Conservation (phyloP, 1,140 invertebrate genomes). For the Arctopsyche grandis region DNA sequence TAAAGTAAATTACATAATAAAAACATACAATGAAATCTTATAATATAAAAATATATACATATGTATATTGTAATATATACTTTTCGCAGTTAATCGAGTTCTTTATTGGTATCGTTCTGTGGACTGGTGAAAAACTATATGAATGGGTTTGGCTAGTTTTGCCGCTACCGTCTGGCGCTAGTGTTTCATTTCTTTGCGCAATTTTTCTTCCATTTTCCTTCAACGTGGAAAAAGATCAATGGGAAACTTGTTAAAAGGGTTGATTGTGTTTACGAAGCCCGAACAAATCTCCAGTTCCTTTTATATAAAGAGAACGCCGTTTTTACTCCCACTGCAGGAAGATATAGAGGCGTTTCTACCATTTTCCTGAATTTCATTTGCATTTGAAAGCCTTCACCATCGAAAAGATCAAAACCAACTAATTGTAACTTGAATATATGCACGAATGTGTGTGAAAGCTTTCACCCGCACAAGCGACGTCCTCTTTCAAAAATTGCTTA, state of each 20-base stretch:
- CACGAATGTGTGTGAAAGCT: neutral
- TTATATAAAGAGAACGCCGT: slow-evolving; percentile 39
- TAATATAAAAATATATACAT: no score
- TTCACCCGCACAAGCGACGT: neutral
- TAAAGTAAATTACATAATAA: no score
- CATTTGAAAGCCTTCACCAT: slow-evolving; percentile 40
- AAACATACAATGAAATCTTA: no score
- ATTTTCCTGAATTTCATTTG: slow-evolving; percentile 43
- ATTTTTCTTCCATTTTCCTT: slow-evolving; percentile 44
- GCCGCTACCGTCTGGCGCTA: slow-evolving; percentile 9
- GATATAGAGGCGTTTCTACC: slow-evolving; percentile 33
- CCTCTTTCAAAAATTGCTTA: neutral
- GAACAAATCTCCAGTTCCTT: slow-evolving; percentile 45
- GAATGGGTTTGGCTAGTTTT: slow-evolving; percentile 15
- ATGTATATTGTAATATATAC: no score
- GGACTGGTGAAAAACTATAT: neutral
- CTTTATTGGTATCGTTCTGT: no score
- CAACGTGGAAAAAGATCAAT: slow-evolving; percentile 40
- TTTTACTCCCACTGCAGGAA: slow-evolving; percentile 32
- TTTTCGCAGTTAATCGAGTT: no score
- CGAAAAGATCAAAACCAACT: slow-evolving; percentile 42
- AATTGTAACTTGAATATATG: slow-evolving; percentile 36
- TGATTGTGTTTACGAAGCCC: slow-evolving; percentile 45
- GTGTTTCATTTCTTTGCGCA: slow-evolving; percentile 42
- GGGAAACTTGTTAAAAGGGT: slow-evolving; percentile 45